Evolutionary conservation across 2,797 vertebrate species (phyloP), one percentile per base, ranked within the genome.

Genomic region (Rachycentron canadum): DNA sequence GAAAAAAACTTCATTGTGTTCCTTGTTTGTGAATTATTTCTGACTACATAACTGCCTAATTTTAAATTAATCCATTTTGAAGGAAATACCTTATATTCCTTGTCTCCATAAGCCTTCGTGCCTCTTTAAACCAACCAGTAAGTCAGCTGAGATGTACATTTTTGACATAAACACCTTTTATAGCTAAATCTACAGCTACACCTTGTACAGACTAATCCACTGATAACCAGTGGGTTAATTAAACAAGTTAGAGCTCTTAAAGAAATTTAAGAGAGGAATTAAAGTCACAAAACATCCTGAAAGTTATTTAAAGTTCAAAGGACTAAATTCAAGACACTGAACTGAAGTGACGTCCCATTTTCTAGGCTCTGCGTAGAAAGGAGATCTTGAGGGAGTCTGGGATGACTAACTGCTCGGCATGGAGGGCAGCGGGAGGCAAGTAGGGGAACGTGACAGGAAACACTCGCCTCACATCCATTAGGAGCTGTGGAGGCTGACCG

Each of bases 371-470:
- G 67, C 89, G 91, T 6, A 96, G 90, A 81, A 96, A 96, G 30
- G 92, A 76, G 77, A 97, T 88, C 84, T 92, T 91, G 2, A 97
- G 92, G 73, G 84, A 71, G 26, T 95, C 94, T 21, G 95, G 96
- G 89, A 96, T 94, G 80, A 70, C 47, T 45, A 97, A 82, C 82
- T 94, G 91, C 34, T 95, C 89, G 0, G 91, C 78, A 0, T 69
- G 85, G 65, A 95, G 88, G 26, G 71, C 3, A 0, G 89, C 50
- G 0, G 94, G 93, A 12, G 91, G 78, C 0, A 30, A 47, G 87
- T 89, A 89, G 34, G 92, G 94, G 85, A 97, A 95, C 1, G 92
- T 95, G 88, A 96, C 95, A 0, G 96, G 96, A 83, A 96, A 96
- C 69, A 95, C 89, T 61, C 82, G 88, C 53, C 91, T 92, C 38